Percentiles rank a stretch among this genome's conserved stretches.
These are phyloP conservation scores for Galaxea fascicularis DNA, from an alignment of 92 coral and sea anemone species.

Conservation along the genomic window DNA sequence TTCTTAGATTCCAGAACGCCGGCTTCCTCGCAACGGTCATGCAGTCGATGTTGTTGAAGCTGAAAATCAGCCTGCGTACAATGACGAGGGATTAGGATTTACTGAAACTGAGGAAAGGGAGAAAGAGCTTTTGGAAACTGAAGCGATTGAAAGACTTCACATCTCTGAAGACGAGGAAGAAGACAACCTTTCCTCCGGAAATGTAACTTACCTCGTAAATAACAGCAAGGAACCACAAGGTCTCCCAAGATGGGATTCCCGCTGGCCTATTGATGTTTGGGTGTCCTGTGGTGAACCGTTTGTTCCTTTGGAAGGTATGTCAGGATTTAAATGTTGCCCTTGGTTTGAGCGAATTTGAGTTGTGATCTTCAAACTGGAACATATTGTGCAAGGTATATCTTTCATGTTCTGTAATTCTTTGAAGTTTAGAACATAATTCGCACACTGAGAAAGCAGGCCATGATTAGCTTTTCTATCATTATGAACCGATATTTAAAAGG, in stretches of 20 bases:
- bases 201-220: constrained; percentile 77
- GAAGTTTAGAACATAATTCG: no score
- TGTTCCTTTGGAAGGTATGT: constrained; percentile 90
- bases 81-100: constrained; percentile 5
- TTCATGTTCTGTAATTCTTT: no score
- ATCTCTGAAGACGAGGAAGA: constrained; percentile 40
- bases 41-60: constrained; percentile 89
- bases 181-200: constrained; percentile 64
- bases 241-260: constrained; percentile 83
- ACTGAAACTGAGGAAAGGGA: constrained; percentile 16
- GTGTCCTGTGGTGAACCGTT: constrained; percentile 99
- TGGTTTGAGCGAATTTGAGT: neutral
- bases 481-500: no score
- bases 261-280: constrained; percentile 96
- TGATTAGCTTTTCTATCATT: no score
- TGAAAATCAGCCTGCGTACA: constrained; percentile 70
- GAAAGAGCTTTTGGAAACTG: constrained; percentile 34
- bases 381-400: no score
- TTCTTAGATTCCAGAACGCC: constrained; percentile 52
- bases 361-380: neutral
- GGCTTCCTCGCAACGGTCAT: constrained; percentile 54
- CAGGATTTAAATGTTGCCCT: neutral
- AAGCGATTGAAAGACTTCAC: constrained; percentile 32
- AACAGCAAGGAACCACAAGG: constrained; percentile 42
- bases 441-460: no score